A percentile compares a stretch with the other conserved stretches of the same genome.
These are phyloP conservation scores for Pelodiscus sinensis DNA, from an alignment of 2,113 vertebrate genomes.

Conservation along the genomic window DNA sequence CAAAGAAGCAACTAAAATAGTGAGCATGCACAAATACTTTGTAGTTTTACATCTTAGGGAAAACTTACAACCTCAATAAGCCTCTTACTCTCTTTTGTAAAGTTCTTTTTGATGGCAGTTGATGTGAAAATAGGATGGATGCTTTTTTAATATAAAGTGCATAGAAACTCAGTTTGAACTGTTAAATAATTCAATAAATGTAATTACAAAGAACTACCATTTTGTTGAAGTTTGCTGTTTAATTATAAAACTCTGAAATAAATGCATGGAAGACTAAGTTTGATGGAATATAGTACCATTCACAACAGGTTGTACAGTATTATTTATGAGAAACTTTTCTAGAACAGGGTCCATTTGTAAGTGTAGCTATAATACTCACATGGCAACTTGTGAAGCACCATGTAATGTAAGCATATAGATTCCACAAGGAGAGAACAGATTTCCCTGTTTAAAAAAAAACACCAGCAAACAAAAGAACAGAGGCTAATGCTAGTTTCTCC, in stretches of 20 bases:
- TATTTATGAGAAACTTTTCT: slow-evolving; percentile 3
- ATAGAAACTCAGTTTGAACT: slow-evolving; percentile 67
- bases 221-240: slow-evolving; percentile 73
- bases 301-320: slow-evolving; percentile 1
- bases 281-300: neutral
- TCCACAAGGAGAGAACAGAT: fast-evolving
- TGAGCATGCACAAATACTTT: slow-evolving; percentile 75
- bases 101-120: slow-evolving; percentile 76
- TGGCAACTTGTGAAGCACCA: neutral
- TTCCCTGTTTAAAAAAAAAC: neutral
- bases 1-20: slow-evolving; percentile 47
- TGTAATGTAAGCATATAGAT: neutral
- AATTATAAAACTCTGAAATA: neutral
- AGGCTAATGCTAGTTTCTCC: neutral
- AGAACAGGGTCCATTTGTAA: neutral
- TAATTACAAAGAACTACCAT: slow-evolving; percentile 69
- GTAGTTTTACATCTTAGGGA: slow-evolving; percentile 69
- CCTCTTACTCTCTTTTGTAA: slow-evolving; percentile 72
- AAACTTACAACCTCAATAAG: slow-evolving; percentile 69
- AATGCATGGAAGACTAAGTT: slow-evolving; percentile 8
- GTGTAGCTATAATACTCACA: neutral
- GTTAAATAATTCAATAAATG: slow-evolving; percentile 78
- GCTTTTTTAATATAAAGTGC: slow-evolving; percentile 73
- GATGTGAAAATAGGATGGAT: slow-evolving; percentile 51
- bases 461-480: neutral